Conservation (phyloP, 2,888 invertebrate species). For the Opisthograptis luteolata region DNA sequence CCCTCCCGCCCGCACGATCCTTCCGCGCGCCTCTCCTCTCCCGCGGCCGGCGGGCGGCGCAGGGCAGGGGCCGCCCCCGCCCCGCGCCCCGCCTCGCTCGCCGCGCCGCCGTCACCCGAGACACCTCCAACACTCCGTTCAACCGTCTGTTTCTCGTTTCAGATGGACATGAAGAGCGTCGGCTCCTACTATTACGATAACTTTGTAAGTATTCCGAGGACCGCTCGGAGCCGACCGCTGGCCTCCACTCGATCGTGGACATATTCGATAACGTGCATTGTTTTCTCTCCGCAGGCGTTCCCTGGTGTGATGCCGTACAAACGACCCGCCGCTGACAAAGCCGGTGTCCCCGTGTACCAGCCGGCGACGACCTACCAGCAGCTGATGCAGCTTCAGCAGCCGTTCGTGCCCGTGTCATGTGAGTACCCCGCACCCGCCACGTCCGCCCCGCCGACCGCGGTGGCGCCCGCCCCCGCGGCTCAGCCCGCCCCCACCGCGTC, state of each 20-base stretch:
- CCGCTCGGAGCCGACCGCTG: slow-evolving; percentile 2
- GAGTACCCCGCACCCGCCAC: slow-evolving; percentile 94
- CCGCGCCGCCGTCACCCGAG: slow-evolving; percentile 60
- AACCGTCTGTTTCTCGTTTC: slow-evolving; percentile 86
- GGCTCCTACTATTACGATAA: slow-evolving; percentile 98
- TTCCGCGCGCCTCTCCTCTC: slow-evolving; percentile 57
- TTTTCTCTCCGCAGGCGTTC: slow-evolving; percentile 88
- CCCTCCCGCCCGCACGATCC: slow-evolving; percentile 64
- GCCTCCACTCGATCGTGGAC: neutral
- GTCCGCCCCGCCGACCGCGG: slow-evolving; percentile 84
- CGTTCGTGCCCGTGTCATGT: slow-evolving; percentile 99
- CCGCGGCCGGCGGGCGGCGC: slow-evolving; percentile 57
- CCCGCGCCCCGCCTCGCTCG: slow-evolving; percentile 53
- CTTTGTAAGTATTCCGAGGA: slow-evolving; percentile 91
- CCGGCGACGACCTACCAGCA: slow-evolving; percentile 97
- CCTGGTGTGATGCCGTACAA: slow-evolving; percentile 98
- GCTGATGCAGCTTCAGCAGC: slow-evolving; percentile 97
- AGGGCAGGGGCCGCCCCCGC: slow-evolving; percentile 56
- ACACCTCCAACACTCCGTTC: slow-evolving; percentile 58
- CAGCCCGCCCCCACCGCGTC: slow-evolving; percentile 85
- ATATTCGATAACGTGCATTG: slow-evolving; percentile 5
- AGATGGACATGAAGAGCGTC: slow-evolving; percentile 98
- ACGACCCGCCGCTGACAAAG: slow-evolving; percentile 98
- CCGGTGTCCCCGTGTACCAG: slow-evolving; percentile 98
- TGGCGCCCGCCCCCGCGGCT: slow-evolving; percentile 46